Base-by-base conservation (phyloP, 1,140 invertebrate species). In the Lepidurus apus region DNA sequence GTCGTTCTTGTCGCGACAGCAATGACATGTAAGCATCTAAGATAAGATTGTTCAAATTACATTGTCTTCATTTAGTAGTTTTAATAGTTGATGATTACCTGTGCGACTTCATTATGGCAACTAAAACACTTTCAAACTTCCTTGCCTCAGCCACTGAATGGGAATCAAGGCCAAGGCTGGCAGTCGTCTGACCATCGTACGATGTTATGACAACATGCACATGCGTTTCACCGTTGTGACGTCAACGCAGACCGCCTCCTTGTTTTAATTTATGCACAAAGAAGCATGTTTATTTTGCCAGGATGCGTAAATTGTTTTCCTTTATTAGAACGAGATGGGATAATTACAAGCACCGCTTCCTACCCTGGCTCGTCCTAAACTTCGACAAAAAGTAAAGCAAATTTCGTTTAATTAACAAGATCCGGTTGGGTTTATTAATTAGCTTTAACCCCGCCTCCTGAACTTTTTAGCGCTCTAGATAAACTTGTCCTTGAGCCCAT, bases 171-270 rank as follows among this genome's bases (percentile, higher is more conserved):
- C 53, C 53, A 65, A 65, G 53, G 53, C 34, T 34, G 34, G 53
- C 53, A 13, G 53, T 65, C 53, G 53, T 65, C 13, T 21, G 53
- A 65, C 53, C 53, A 65, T 65, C 53, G 53, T 65, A 65, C 53
- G 53, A 65, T 65, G 53, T 65, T 65, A n/a, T 65, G 53, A 7
- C 53, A 65, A 65, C 53, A 65, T 13, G 17, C 53, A 21, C 53
- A 65, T 65, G 53, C 53, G 13, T 65, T 65, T 65, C 53, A 5
- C 0, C 21, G 4, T 5, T 7, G 17, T 17, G 45, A 65, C 53
- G 53, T 65, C 53, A 65, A n/a, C 13, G 53, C 17, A 65, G 53
- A 21, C 53, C 53, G 53, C 17, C 53, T 65, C 21, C 9, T n/a
- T 7, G 6, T 21, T 11, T n/a, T 17, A 13, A 65, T 17, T 65